Evolutionary conservation across 2,888 invertebrate genomes (phyloP), one percentile per base, ranked within the genome.

Genomic region (Tridacna crocea): DNA sequence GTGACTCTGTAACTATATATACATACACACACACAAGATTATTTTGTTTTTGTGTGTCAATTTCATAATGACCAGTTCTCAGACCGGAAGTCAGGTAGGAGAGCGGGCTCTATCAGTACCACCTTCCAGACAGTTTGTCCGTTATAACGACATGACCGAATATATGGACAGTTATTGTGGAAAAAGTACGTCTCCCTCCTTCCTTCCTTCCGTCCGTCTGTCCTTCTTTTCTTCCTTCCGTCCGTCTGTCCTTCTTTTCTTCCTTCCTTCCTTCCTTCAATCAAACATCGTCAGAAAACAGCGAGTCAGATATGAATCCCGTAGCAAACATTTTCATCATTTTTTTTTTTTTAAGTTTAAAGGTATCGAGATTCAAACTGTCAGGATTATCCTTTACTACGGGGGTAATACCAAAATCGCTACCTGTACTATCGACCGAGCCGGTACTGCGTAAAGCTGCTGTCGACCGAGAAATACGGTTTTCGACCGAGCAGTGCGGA

Each of bases 161-260:
- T 68, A 68, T 27, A 24, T 22, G 47, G 68, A 68, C 47, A 68
- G 68, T 47, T 68, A 68, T 47, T 68, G 68, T 46, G 68, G 68
- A 46, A 13, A 19, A 27, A 46, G 68, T 68, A 68, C 36, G 4
- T 15, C 3, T 13, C 17, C 27, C 17, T 12, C 65, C 27, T 55
- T 2, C 10, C n/a, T 55, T 55, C n/a, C 10, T n/a, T 55, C 55
- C 55, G 2, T 55, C n/a, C 55, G 2, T n/a, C 55, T 10, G 2
- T 55, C 19, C n/a, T 19, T 55, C 55, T 10, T 2, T n/a, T 10
- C 17, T 1, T 19, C n/a, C 17, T n/a, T 19, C 17, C 17, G 2
- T 19, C 55, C 17, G 55, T 17, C 55, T 10, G 17, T n/a, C 19
- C n/a, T 19, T 55, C n/a, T 10, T n/a, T 19, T 3, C 55, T 1